A percentile compares a stretch with the other conserved stretches of the same genome.
phyloP scores from a whole-genome alignment of 2,888 invertebrate genomes.

The Dryobotodes eremita region DNA sequence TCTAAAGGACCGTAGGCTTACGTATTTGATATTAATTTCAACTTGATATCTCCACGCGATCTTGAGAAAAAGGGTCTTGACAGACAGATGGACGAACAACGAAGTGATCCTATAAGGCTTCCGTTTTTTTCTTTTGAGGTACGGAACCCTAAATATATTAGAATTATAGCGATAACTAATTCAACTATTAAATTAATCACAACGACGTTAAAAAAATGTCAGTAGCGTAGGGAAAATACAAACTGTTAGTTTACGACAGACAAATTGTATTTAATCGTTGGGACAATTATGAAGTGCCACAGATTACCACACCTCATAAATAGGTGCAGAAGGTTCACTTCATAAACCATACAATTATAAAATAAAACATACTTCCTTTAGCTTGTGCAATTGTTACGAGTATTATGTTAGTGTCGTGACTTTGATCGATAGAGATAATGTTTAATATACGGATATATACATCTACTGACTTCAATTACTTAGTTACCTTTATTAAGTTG shows the following conservation, averaged over 20 bases:
- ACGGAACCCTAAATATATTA: neutral
- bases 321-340: neutral
- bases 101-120: no score
- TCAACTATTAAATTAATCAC: neutral
- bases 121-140: no score
- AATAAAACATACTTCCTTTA: no score
- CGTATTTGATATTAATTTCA: no score
- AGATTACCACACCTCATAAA: neutral
- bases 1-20: no score
- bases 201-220: slow-evolving; percentile 9
- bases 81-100: no score
- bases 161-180: neutral
- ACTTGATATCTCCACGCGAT: no score
- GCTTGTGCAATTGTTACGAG: no score
- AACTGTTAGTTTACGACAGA: slow-evolving; percentile 33
- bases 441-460: neutral
- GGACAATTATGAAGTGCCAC: slow-evolving; percentile 26
- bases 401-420: no score
- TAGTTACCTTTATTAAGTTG: neutral
- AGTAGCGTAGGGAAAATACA: slow-evolving; percentile 1
- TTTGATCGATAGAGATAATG: neutral
- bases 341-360: neutral
- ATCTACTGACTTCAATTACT: neutral
- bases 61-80: no score
- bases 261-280: slow-evolving; percentile 54